Evolutionary conservation across 1,140 invertebrate species (phyloP), one percentile per base, ranked within the genome.

Genomic region (Zaprionus inermis): DNA sequence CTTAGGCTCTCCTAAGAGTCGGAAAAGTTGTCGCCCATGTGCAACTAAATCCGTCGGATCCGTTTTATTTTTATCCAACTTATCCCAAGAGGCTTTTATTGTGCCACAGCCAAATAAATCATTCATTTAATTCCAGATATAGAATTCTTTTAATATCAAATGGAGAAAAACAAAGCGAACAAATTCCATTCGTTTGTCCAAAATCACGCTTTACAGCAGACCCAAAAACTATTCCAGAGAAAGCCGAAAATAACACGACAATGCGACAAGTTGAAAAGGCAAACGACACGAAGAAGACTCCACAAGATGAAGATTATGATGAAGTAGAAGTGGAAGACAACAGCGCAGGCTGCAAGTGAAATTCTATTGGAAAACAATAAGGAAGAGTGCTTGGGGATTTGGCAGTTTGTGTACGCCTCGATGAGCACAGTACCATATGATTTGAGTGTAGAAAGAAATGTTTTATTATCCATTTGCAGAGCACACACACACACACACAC

Each of bases 311-410:
- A 32, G 49, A 34, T 24, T 41, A 38, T 22, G 52, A 54, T 20
- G 34, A 0, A 16, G 24, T 6, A 3, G 14, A 71, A 16, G 24
- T 44, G 61, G 54, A 3, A 18, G 16, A 16, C 46, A 58, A 36
- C 56, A 56, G 51, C 63, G 56, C 11, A 38, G 52, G 44, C 41
- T 24, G 51, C 22, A 77, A 41, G 34, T 64, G 61, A 75, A 77
- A 76, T 44, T 59, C 38, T 46, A 85, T 55, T 46, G 54, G 69
- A 79, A 86, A 83, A 81, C 79, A 79, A 86, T 86, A 79, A 78
- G 38, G 61, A 75, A 88, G 77, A 86, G 79, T 86, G 83, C 82
- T 86, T 54, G 55, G 65, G 72, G 44, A 70, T 10, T 69, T 49
- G 11, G 10, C 20, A 49, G 44, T 32, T 22, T 70, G 41, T n/a